Base-by-base conservation (phyloP, 2,113 vertebrate species). In the Tetraodon nigroviridis region DNA sequence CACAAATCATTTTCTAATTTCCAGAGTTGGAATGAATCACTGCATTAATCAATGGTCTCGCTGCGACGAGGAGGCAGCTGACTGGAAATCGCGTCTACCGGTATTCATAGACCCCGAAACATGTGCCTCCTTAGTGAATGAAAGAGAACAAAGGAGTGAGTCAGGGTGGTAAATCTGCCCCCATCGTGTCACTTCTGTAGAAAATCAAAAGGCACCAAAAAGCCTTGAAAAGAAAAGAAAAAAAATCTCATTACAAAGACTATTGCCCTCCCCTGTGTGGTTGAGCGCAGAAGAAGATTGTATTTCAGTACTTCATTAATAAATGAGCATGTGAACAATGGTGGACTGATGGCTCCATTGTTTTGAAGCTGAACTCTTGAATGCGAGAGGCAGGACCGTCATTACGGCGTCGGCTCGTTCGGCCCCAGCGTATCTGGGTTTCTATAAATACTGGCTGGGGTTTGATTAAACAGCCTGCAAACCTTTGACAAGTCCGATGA, bases 291-390 rank as follows among this genome's bases (percentile, higher is more conserved):
- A 83, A 76, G 79, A 77, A 82, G 78, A 89, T 87, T 86, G 83
- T 73, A 83, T 85, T 86, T 80, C 83, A 76, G 78, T 80, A 79
- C 74, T 86, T 86, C 81, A 84, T 89, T 89, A 89, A 87, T 87
- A 86, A 80, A 74, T 75, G 71, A 85, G 76, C 51, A 57, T 66
- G 76, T 70, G 81, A 82, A 86, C 84, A 87, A 84, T 82, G 64
- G 76, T 55, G 51, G 59, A 73, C 58, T 78, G 79, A 83, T 75
- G 71, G 72, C 71, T 79, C 72, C 76, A 76, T 82, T 83, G 82
- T 85, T 73, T 83, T 62, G 49, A 45, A 79, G 78, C 60, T 54
- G 67, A 75, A 61, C 24, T 75, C 70, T 44, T 60, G 51, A 61
- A 67, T 58, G 61, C 67, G 59, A 65, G 64, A 55, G 67, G 61